Conservation (phyloP, 1,140 invertebrate genomes). For the Calliopsis andreniformis region DNA sequence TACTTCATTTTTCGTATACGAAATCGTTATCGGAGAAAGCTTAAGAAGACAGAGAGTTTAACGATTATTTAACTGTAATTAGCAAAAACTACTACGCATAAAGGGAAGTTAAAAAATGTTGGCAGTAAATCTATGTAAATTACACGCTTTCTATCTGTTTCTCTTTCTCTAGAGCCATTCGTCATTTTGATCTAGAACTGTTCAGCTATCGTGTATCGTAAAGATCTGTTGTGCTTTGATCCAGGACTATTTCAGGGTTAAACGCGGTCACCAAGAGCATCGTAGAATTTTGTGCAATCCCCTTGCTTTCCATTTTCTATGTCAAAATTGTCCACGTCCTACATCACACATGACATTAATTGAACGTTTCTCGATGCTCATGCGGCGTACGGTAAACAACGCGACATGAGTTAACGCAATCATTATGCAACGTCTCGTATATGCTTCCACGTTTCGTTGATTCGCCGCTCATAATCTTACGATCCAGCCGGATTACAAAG, state of each 20-base stretch:
- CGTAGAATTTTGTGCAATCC: slow-evolving; percentile 52
- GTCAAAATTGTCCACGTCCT: slow-evolving; percentile 46
- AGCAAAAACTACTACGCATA: too few relatives aligned
- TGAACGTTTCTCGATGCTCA: slow-evolving; percentile 57
- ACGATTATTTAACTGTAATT: too few relatives aligned
- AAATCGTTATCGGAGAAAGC: too few relatives aligned
- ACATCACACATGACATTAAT: slow-evolving; percentile 45
- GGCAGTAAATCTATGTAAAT: too few relatives aligned
- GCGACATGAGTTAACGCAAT: slow-evolving; percentile 52
- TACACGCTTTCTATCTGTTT: too few relatives aligned
- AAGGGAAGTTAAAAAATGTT: too few relatives aligned
- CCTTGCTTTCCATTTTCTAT: slow-evolving; percentile 57
- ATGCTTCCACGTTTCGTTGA: slow-evolving; percentile 56
- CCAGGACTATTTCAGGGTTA: neutral
- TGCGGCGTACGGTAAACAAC: slow-evolving; percentile 49
- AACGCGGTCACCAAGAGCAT: too few relatives aligned
- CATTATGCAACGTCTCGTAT: slow-evolving; percentile 48
- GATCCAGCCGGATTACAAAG: slow-evolving; percentile 35
- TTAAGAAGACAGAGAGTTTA: too few relatives aligned
- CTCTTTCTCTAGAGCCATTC: too few relatives aligned
- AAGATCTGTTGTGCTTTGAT: neutral
- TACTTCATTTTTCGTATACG: too few relatives aligned
- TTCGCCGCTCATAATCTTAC: slow-evolving; percentile 29
- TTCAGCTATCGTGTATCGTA: too few relatives aligned
- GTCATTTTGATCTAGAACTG: too few relatives aligned